Evolutionary conservation across 1,140 invertebrate genomes (phyloP).

Genomic region (Nebria ingens): DNA sequence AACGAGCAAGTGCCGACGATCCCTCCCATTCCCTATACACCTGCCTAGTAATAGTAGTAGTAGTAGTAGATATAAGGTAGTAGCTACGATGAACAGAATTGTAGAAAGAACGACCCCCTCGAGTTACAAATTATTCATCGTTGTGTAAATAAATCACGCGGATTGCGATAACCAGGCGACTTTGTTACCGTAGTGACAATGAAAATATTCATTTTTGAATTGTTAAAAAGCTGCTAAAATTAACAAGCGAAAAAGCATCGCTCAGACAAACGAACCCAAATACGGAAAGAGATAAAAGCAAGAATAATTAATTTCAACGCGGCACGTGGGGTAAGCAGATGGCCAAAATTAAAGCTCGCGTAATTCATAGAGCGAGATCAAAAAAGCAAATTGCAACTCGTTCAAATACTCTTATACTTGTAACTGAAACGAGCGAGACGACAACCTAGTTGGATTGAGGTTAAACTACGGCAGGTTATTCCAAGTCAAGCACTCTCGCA

Average conservation of each 20-base stretch:
- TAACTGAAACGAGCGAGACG: background rate
- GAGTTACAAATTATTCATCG: background rate
- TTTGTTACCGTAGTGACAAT: background rate
- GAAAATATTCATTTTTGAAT: slow-evolving; percentile 3
- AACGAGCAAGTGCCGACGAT: background rate
- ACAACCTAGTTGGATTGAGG: no score
- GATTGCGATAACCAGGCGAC: background rate
- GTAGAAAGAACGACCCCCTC: background rate
- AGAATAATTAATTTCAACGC: slow-evolving; percentile 3
- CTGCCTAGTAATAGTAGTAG: no score
- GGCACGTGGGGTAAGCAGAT: slow-evolving; percentile 5
- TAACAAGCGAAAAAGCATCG: slow-evolving; percentile 7
- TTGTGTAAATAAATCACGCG: background rate
- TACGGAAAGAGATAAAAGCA: slow-evolving; percentile 3
- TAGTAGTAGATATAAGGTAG: no score
- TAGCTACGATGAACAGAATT: no score
- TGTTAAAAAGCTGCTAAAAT: slow-evolving; percentile 4
- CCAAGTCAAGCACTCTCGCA: no score
- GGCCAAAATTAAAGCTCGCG: background rate
- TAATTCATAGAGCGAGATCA: slow-evolving; percentile 6
- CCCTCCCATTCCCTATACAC: background rate
- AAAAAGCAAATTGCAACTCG: slow-evolving; percentile 2
- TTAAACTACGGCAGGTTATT: no score
- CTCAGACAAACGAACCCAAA: background rate
- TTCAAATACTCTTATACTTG: slow-evolving; percentile 4